Evolutionary conservation across 1,140 invertebrate genomes (phyloP).

Genomic region (Neoseiulus cucumeris): DNA sequence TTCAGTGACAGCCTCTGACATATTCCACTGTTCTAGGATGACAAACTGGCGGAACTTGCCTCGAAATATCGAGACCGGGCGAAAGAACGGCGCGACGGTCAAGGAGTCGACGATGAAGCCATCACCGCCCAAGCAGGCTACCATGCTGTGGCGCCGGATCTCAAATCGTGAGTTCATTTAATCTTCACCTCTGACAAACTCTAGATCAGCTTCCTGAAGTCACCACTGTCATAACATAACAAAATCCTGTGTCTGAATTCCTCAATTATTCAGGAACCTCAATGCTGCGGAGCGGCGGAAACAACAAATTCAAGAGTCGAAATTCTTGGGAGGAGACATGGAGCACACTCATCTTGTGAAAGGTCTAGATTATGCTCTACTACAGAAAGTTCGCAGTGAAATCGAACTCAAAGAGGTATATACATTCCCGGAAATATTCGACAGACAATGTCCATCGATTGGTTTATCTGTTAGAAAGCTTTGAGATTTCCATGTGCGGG

Average conservation of each 20-base stretch:
- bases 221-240: too few species aligned
- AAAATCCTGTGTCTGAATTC: not conserved
- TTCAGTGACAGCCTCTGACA: too few species aligned
- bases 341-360: slow-evolving; percentile 99
- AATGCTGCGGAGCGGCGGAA: slow-evolving; percentile 86
- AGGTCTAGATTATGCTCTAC: slow-evolving; percentile 93
- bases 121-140: slow-evolving; percentile 72
- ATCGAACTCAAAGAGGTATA: slow-evolving; percentile 57
- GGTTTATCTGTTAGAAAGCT: too few species aligned
- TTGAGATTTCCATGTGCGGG: too few species aligned
- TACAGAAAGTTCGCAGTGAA: slow-evolving; percentile 79
- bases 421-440: slow-evolving; percentile 39
- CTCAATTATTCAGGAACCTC: slow-evolving; percentile 30
- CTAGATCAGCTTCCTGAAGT: too few species aligned
- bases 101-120: slow-evolving; percentile 55
- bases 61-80: slow-evolving; percentile 58
- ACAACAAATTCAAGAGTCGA: slow-evolving; percentile 95
- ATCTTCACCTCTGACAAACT: too few species aligned
- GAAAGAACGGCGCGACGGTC: slow-evolving; percentile 71
- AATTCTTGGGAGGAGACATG: slow-evolving; percentile 99
- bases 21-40: slow-evolving; percentile 43
- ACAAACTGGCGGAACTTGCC: slow-evolving; percentile 80
- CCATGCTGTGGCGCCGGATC: slow-evolving; percentile 77
- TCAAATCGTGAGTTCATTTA: slow-evolving; percentile 51
- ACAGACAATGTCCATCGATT: too few species aligned